Evolutionary conservation across 2,797 vertebrate species (phyloP).

Genomic region (Champsocephalus esox): DNA sequence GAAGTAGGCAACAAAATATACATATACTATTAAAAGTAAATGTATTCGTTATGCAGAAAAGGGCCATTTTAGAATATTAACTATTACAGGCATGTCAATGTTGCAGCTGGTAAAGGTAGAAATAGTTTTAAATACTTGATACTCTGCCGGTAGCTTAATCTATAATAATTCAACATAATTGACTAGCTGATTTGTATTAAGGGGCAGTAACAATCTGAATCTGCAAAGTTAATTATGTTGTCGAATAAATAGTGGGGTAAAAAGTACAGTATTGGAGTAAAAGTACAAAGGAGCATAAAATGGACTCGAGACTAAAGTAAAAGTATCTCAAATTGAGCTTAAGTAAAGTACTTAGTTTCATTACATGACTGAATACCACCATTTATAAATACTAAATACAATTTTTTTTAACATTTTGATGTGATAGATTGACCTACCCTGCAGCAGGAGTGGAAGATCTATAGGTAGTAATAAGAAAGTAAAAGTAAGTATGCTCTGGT

Average conservation of each 20-base stretch:
- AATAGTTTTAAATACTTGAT: background rate
- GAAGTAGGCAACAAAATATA: background rate
- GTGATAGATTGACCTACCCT: too few relatives aligned
- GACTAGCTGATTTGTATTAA: background rate
- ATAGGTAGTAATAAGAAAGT: too few relatives aligned
- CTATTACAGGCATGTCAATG: background rate
- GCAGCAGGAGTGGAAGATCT: too few relatives aligned
- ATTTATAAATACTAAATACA: too few relatives aligned
- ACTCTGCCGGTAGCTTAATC: background rate
- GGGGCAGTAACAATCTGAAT: background rate
- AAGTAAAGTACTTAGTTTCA: too few relatives aligned
- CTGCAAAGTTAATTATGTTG: background rate
- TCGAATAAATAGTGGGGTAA: background rate
- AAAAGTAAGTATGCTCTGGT: background rate
- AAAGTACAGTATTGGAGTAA: too few relatives aligned
- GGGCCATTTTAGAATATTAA: background rate
- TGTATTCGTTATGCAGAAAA: background rate
- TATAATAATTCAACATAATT: background rate
- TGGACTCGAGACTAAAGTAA: background rate
- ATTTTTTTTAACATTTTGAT: too few relatives aligned
- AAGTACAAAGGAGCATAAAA: background rate
- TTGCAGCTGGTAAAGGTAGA: background rate
- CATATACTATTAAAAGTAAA: background rate
- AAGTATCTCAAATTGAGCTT: background rate
- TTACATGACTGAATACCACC: too few relatives aligned